Percentiles rank a stretch among this genome's conserved stretches.
Evolutionary conservation across 2,113 vertebrate genomes (phyloP).

Genomic region (Halichoerus grypus): DNA sequence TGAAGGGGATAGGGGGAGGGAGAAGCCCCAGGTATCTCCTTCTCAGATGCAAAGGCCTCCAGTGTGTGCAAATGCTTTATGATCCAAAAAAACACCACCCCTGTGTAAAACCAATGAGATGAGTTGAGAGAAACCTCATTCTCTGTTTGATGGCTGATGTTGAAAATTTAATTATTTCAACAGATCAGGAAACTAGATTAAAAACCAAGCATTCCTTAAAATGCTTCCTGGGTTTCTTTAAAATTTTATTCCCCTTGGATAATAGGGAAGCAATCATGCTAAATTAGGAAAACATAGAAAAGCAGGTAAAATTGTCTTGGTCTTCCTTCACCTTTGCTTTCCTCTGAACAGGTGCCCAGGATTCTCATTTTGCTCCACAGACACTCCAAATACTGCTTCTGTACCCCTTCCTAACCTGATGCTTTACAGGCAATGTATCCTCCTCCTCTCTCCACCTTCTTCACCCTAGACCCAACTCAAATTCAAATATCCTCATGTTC

Average conservation of each 20-base stretch:
- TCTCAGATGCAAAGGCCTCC: neutral
- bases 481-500: neutral
- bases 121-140: neutral
- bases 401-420: neutral
- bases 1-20: fast-evolving
- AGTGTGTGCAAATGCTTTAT: neutral
- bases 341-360: neutral
- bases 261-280: neutral
- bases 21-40: neutral
- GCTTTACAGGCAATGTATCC: neutral
- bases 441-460: neutral
- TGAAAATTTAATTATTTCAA: conserved; percentile 39
- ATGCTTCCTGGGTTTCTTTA: neutral
- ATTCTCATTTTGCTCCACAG: neutral
- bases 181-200: neutral
- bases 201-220: neutral
- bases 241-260: neutral
- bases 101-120: neutral
- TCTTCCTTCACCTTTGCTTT: neutral
- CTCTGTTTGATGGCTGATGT: neutral
- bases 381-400: neutral
- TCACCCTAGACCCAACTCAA: neutral
- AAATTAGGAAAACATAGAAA: neutral
- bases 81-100: neutral
- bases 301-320: neutral